Conservation (phyloP, 2,113 vertebrate species). For the Eptatretus burgeri region DNA sequence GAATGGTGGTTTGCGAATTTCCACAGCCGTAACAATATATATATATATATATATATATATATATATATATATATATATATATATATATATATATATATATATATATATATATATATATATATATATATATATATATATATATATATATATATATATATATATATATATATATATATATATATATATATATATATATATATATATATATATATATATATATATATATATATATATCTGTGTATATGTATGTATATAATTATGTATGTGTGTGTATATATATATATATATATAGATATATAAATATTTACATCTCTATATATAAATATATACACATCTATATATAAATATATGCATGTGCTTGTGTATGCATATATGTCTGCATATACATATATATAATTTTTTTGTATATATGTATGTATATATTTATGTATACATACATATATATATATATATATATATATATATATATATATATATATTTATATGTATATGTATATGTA, state of each 20-base stretch:
- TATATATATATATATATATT: not conserved
- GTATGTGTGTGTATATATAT: not conserved
- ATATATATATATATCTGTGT: not conserved
- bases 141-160: not conserved
- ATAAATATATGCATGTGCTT: not conserved
- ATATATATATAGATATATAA: not conserved
- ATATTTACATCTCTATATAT: not conserved
- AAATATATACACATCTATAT: not conserved
- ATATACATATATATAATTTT: not conserved
- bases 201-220: not conserved
- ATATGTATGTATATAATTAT: not conserved
- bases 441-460: not conserved
- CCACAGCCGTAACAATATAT: no score
- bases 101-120: not conserved
- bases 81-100: not conserved
- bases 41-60: not conserved
- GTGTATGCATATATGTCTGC: not conserved
- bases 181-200: not conserved
- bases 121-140: not conserved
- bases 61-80: constrained; percentile 1
- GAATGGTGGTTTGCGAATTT: no score
- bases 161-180: not conserved
- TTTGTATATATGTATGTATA: no score
- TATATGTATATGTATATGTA: no score
- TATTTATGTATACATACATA: not conserved